Conservation (phyloP, 2,888 invertebrate species). For the Dryomyza anilis region DNA sequence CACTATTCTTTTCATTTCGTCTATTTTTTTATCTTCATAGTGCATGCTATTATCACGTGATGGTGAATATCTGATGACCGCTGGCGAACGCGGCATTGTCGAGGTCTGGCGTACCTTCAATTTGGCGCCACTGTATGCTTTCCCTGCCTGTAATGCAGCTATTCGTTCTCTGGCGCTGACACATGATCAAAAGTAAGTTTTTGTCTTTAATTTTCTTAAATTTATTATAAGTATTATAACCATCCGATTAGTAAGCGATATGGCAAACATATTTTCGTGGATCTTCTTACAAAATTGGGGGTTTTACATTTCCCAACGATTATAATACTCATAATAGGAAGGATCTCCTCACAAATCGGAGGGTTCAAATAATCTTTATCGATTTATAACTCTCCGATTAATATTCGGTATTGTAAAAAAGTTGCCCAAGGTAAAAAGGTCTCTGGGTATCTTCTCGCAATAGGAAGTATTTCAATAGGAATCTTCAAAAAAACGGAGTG, state of each 20-base stretch:
- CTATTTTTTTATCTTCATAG: constrained; percentile 62
- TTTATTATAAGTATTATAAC: background rate
- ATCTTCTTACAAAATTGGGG: too few relatives aligned
- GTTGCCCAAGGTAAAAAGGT: too few relatives aligned
- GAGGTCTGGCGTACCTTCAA: constrained; percentile 99
- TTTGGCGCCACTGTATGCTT: constrained; percentile 94
- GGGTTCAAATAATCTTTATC: too few relatives aligned
- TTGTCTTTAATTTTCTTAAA: background rate
- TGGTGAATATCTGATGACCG: constrained; percentile 98
- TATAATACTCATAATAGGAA: too few relatives aligned
- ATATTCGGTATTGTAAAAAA: too few relatives aligned
- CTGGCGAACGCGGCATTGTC: constrained; percentile 95
- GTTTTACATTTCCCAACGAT: too few relatives aligned
- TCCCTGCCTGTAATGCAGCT: constrained; percentile 95
- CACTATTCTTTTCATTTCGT: constrained; percentile 10
- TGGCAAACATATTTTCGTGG: background rate
- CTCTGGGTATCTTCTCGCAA: too few relatives aligned
- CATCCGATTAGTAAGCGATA: background rate
- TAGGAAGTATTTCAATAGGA: too few relatives aligned
- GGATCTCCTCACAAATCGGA: too few relatives aligned
- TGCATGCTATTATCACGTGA: constrained; percentile 93
- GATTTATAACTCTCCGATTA: too few relatives aligned
- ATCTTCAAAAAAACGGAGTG: too few relatives aligned
- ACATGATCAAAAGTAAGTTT: constrained; percentile 91
- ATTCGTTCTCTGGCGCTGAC: constrained; percentile 93